A percentile compares a stretch with the other conserved stretches of the same genome.
These are phyloP conservation scores for Fopius arisanus DNA, from an alignment of 1,140 invertebrate genomes.

Conservation along the genomic window DNA sequence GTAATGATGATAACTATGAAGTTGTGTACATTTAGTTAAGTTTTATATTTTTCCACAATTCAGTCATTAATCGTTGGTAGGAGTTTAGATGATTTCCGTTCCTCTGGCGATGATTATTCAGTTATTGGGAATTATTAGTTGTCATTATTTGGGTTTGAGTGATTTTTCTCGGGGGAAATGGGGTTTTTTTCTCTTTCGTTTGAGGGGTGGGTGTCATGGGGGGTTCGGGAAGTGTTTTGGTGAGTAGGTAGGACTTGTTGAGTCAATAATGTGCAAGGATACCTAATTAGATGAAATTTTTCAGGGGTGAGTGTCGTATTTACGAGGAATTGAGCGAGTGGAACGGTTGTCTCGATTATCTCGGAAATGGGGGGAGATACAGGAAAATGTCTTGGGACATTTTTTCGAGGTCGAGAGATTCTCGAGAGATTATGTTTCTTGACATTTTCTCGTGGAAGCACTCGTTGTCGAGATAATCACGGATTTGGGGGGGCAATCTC, in stretches of 20 bases:
- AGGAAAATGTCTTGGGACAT: no score
- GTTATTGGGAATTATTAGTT: slow-evolving; percentile 45
- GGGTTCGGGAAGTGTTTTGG: neutral
- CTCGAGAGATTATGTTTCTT: neutral
- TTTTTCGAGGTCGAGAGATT: neutral
- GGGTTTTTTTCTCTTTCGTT: neutral
- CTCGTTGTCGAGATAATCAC: no score
- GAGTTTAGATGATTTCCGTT: slow-evolving; percentile 37
- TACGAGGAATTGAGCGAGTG: neutral
- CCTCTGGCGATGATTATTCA: slow-evolving; percentile 50
- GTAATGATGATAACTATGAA: slow-evolving; percentile 17
- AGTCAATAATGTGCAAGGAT: slow-evolving; percentile 44
- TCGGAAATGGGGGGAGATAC: neutral
- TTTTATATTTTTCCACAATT: slow-evolving; percentile 65
- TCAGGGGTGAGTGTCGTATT: slow-evolving; percentile 1
- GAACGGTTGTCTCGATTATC: no score
- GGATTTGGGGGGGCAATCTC: no score
- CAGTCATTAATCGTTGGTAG: slow-evolving; percentile 59
- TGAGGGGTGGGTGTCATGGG: neutral
- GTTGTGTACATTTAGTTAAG: slow-evolving; percentile 63
- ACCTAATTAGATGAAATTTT: slow-evolving; percentile 33
- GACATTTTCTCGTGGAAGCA: no score
- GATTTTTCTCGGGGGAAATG: slow-evolving; percentile 12
- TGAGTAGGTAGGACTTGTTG: slow-evolving; percentile 45
- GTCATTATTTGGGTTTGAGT: slow-evolving; percentile 32